Percentiles rank a stretch among this genome's conserved stretches.
Conservation (phyloP, 2,888 invertebrate genomes). For the Acrobasis repandana region DNA sequence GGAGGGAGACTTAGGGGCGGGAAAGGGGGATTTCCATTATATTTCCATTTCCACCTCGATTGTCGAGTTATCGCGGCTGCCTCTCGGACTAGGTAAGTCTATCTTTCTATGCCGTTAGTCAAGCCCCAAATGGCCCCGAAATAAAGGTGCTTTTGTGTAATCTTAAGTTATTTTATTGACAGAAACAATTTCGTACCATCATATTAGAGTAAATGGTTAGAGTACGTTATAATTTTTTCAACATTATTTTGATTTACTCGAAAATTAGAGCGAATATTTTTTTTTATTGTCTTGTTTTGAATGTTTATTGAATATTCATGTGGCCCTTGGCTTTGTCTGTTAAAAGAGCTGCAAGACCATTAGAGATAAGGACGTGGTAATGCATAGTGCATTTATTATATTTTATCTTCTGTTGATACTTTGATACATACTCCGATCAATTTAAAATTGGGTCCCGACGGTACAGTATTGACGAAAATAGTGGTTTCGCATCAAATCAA, state of each 20-base stretch:
- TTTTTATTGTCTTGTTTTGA: too few relatives aligned
- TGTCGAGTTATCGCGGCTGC: conserved; percentile 80
- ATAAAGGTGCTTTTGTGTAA: conserved; percentile 48
- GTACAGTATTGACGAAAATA: too few relatives aligned
- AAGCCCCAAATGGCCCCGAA: conserved; percentile 57
- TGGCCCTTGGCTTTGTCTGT: too few relatives aligned
- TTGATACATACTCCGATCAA: too few relatives aligned
- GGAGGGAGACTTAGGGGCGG: conserved; percentile 41
- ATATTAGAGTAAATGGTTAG: neutral
- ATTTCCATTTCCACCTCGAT: conserved; percentile 83
- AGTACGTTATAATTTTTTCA: conserved; percentile 2
- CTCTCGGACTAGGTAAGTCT: conserved; percentile 77
- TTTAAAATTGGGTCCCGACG: too few relatives aligned
- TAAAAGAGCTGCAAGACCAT: too few relatives aligned
- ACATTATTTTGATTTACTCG: neutral
- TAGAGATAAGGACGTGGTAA: too few relatives aligned
- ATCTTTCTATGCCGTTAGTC: conserved; percentile 80
- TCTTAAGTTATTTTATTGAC: conserved; percentile 3
- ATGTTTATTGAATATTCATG: too few relatives aligned
- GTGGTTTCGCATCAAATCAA: too few relatives aligned
- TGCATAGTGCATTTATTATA: too few relatives aligned
- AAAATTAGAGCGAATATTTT: too few relatives aligned
- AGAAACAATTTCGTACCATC: neutral
- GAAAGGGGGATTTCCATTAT: conserved; percentile 74
- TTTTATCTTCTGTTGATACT: too few relatives aligned